These are phyloP conservation scores for Myripristis jacobus DNA, from an alignment of 2,797 vertebrate species.

Conservation along the genomic window DNA sequence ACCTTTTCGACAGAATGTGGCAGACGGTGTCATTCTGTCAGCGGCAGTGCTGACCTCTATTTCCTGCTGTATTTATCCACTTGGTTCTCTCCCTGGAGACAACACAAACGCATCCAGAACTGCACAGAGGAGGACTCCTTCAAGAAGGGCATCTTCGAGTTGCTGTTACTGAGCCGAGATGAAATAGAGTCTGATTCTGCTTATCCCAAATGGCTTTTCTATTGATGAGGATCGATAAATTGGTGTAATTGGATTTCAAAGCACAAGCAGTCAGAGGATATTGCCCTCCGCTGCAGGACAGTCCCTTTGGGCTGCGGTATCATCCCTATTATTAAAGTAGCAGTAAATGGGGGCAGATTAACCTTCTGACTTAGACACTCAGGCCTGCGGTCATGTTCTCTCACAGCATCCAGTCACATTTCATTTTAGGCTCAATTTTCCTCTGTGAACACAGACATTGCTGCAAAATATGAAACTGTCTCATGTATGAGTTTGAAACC, in stretches of 20 bases:
- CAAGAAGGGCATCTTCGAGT: neutral
- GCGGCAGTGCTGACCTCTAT: constrained; percentile 58
- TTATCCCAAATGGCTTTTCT: constrained; percentile 37
- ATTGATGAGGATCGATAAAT: constrained; percentile 49
- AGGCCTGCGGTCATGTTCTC: constrained; percentile 35
- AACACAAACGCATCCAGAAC: constrained; percentile 25
- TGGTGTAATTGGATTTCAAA: constrained; percentile 59
- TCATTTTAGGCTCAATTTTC: constrained; percentile 20
- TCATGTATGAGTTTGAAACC: neutral
- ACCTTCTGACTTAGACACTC: constrained; percentile 39
- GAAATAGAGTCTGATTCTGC: constrained; percentile 27
- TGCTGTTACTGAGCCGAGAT: constrained; percentile 34
- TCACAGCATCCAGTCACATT: constrained; percentile 21
- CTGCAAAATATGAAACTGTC: neutral
- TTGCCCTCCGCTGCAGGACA: constrained; percentile 35
- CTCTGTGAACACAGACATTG: neutral
- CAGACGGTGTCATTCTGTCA: constrained; percentile 53
- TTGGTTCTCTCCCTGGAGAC: constrained; percentile 32
- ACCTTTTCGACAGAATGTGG: constrained; percentile 48
- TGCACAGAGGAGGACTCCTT: constrained; percentile 9
- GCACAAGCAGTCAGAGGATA: constrained; percentile 34
- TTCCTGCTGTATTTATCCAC: constrained; percentile 59
- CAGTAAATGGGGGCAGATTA: constrained; percentile 40
- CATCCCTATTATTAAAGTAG: constrained; percentile 38
- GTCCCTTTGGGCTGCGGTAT: constrained; percentile 44